A percentile compares a stretch with the other conserved stretches of the same genome.
Evolutionary conservation across 2,113 vertebrate genomes (phyloP).

Genomic region (Galeopterus variegatus): DNA sequence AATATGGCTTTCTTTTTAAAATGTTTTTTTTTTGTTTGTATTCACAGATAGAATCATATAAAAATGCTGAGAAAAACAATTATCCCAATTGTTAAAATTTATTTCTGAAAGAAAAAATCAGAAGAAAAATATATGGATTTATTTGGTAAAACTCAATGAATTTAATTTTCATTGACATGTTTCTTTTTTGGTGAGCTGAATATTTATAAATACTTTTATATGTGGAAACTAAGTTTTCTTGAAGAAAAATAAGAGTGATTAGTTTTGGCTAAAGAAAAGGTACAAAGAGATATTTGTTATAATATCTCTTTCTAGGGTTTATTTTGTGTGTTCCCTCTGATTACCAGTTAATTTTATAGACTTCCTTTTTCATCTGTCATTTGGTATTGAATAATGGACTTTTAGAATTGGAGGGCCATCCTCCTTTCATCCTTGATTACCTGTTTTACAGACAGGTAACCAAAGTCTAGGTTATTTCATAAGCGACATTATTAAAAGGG

Average conservation of each 20-base stretch:
- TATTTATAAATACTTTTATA: conserved; percentile 1
- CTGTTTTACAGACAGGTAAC: neutral
- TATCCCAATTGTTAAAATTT: conserved; percentile 62
- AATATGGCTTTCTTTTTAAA: conserved; percentile 70
- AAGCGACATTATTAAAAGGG: neutral
- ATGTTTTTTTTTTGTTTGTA: neutral
- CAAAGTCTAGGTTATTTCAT: conserved; percentile 41
- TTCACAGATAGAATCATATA: conserved; percentile 62
- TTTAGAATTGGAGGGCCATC: neutral
- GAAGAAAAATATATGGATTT: neutral
- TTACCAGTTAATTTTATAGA: neutral
- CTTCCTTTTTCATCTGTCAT: neutral
- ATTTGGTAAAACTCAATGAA: neutral
- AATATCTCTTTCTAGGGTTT: neutral
- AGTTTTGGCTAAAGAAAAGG: neutral
- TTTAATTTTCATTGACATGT: conserved; percentile 7
- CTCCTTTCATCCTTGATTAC: neutral
- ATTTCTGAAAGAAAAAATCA: conserved; percentile 55
- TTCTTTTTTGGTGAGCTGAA: neutral
- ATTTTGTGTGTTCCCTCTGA: neutral
- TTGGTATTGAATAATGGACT: neutral
- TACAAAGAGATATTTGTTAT: neutral
- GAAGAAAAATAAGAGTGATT: neutral
- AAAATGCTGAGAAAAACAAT: conserved; percentile 67
- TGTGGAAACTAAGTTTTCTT: neutral